Percentiles rank a stretch among this genome's conserved stretches.
These are phyloP conservation scores for Notamacropus eugenii DNA, from an alignment of 2,797 vertebrate species.

Conservation along the genomic window DNA sequence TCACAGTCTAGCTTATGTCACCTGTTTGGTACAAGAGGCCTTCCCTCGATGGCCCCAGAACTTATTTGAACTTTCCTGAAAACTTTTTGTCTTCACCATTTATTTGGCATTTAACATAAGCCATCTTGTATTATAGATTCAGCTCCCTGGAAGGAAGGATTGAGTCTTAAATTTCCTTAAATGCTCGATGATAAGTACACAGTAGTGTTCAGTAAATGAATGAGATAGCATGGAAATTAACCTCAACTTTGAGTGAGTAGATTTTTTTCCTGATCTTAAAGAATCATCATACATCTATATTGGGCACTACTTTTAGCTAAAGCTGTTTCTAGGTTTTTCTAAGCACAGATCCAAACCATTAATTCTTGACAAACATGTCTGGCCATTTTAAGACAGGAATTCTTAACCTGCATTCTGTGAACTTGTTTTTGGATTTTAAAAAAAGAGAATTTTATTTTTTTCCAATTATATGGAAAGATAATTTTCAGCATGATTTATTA, in stretches of 20 bases:
- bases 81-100: too few species aligned
- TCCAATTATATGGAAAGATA: not conserved
- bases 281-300: not conserved
- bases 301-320: not conserved
- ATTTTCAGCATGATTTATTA: not conserved
- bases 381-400: not conserved
- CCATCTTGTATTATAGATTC: too few species aligned
- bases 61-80: too few species aligned
- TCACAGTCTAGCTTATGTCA: too few species aligned
- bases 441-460: not conserved
- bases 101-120: too few species aligned
- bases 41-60: too few species aligned
- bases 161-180: too few species aligned
- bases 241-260: not conserved
- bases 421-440: not conserved
- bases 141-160: too few species aligned
- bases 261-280: not conserved
- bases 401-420: not conserved
- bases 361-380: not conserved
- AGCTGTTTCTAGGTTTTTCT: not conserved
- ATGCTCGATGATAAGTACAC: too few species aligned
- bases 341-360: not conserved
- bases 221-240: too few species aligned
- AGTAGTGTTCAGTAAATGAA: too few species aligned
- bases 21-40: too few species aligned